These are phyloP conservation scores for Hypothenemus hampei DNA, from an alignment of 1,140 invertebrate species.

Conservation along the genomic window DNA sequence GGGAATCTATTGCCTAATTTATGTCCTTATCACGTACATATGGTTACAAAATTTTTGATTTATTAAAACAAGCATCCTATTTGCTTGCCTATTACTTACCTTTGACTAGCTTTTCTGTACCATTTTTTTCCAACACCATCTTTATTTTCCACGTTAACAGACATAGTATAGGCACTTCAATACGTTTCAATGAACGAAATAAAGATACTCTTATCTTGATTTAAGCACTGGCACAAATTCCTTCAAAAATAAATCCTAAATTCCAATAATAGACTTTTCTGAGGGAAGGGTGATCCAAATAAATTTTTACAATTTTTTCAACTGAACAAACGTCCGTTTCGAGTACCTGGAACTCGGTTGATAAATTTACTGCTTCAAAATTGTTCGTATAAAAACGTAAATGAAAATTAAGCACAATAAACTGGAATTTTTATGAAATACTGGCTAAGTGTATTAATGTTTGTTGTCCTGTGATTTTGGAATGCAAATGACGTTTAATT, in stretches of 20 bases:
- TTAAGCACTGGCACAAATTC: neutral
- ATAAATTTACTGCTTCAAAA: no score
- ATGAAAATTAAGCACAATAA: no score
- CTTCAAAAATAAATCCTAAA: conserved; percentile 14
- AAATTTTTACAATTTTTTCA: neutral
- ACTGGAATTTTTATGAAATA: neutral
- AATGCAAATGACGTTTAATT: no score
- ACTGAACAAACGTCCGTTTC: no score
- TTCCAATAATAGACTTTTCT: conserved; percentile 16
- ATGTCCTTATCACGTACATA: neutral
- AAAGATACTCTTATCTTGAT: neutral
- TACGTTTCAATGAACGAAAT: neutral
- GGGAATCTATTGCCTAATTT: neutral
- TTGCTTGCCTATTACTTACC: conserved; percentile 1
- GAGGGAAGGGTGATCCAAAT: no score
- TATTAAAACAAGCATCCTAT: neutral
- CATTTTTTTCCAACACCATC: conserved; percentile 13
- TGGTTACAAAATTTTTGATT: neutral
- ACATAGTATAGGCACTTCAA: neutral
- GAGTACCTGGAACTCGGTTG: no score
- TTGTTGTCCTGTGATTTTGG: no score
- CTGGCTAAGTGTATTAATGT: neutral
- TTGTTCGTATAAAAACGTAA: no score
- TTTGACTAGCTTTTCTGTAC: conserved; percentile 15
- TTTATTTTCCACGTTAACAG: neutral